Base-by-base conservation (phyloP, 2,113 vertebrate genomes). In the Crotophaga sulcirostris region DNA sequence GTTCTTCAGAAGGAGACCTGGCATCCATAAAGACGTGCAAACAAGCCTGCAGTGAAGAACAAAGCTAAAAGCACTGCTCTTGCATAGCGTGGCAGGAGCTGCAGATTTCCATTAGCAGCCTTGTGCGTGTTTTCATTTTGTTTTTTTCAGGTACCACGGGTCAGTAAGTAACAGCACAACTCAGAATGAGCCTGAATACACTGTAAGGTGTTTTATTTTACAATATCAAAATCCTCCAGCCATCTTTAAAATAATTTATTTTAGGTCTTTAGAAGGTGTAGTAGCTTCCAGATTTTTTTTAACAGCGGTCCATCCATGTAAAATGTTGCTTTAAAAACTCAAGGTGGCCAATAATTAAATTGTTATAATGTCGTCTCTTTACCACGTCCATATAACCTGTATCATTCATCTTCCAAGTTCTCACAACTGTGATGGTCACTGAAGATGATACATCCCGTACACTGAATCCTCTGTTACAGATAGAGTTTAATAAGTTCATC, bases 401-500 rank as follows among this genome's bases (percentile, higher is more conserved):
- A 38, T 36, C 64, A 86, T 56, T 36, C 64, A 86, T 56, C 72
- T 69, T 54, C 38, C 51, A 28, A 20, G 66, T 34, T 85, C 58
- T 63, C 20, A 38, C 3, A 76, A 3, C 10, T 38, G 44, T 62
- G 66, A 51, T 1, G 25, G 74, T 24, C 58, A 17, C 3, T 55
- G 77, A 20, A 31, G 42, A 34, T 42, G 80, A 21, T 7, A 28
- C 7, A 13, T 33, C 44, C 20, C 31, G 47, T 74, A 56, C 55
- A 52, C 47, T 0, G 16, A 77, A 64, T 87, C 70, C 34, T 52
- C 29, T 70, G 68, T 88, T 98, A 99, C 91, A 99, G 98, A 87
- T 99, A 99, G 34, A 99, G 98, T 96, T 99, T 99, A 96, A 99
- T 99, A 89, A 99, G 99, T 95, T 99, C 99, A 7, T 99, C 99